A percentile compares a stretch with the other conserved stretches of the same genome.
Conservation (phyloP, 2,113 vertebrate genomes). For the Engystomops pustulosus region DNA sequence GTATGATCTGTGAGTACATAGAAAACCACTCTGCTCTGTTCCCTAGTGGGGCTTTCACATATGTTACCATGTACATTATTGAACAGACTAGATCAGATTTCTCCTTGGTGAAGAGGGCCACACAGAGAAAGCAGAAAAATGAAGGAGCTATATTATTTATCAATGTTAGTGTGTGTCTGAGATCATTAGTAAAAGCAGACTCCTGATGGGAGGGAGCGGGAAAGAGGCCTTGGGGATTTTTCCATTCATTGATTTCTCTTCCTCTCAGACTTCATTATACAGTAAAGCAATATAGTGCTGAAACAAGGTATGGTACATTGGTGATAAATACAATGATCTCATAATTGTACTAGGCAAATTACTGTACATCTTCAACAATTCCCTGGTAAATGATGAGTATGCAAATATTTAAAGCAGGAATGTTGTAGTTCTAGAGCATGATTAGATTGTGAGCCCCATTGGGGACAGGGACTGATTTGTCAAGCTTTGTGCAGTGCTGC, state of each 20-base stretch:
- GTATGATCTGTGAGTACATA: neutral
- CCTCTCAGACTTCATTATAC: conserved; percentile 33
- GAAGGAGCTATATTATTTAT: conserved; percentile 41
- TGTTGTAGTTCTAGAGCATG: neutral
- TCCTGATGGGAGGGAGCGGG: conserved; percentile 26
- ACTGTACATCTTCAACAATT: neutral
- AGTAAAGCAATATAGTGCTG: neutral
- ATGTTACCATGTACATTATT: conserved; percentile 8
- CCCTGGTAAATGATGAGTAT: no score
- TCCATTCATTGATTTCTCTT: conserved; percentile 55
- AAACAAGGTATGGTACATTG: conserved; percentile 8
- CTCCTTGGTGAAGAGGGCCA: neutral
- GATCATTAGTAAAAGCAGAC: conserved; percentile 39
- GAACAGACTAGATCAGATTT: conserved; percentile 9
- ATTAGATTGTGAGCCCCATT: no score
- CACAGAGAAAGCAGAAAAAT: conserved; percentile 12
- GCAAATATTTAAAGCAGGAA: neutral
- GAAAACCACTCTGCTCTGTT: neutral
- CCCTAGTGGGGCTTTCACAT: conserved; percentile 5
- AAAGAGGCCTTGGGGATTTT: conserved; percentile 45
- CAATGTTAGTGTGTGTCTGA: conserved; percentile 45
- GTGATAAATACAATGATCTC: neutral
- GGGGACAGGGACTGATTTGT: no score
- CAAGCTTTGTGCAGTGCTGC: no score
- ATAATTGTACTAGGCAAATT: neutral